These are phyloP conservation scores for Xyliphius kryptos DNA, from an alignment of 2,113 vertebrate species.

Conservation along the genomic window DNA sequence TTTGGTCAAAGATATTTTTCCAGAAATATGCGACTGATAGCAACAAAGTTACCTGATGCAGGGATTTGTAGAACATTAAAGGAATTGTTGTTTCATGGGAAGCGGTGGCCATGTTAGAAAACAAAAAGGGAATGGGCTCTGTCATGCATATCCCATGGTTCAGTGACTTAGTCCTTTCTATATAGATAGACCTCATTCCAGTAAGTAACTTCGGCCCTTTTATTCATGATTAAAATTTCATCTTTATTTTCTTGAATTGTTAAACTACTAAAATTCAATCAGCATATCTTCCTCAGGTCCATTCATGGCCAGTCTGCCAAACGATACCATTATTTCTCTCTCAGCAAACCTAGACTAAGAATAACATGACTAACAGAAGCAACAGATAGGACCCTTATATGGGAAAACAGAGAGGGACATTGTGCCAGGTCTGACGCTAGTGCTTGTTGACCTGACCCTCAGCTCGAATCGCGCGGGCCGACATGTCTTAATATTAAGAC, in stretches of 20 bases:
- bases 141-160: too few relatives aligned
- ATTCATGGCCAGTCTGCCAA: conserved; percentile 28
- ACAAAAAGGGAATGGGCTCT: too few relatives aligned
- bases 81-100: too few relatives aligned
- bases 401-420: conserved; percentile 28
- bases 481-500: conserved; percentile 29
- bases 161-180: too few relatives aligned
- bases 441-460: conserved; percentile 7
- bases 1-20: too few relatives aligned
- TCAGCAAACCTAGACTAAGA: conserved; percentile 30
- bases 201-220: too few relatives aligned
- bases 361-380: conserved; percentile 35
- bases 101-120: too few relatives aligned
- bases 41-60: too few relatives aligned
- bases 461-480: conserved; percentile 40
- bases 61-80: too few relatives aligned
- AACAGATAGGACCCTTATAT: conserved; percentile 28
- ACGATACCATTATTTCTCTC: conserved; percentile 31
- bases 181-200: too few relatives aligned
- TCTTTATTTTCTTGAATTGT: not conserved
- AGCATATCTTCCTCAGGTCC: not conserved
- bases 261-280: conserved; percentile 11
- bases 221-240: too few relatives aligned
- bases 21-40: too few relatives aligned
- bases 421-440: conserved; percentile 20